Conservation (phyloP, 2,888 invertebrate genomes). For the Amphipyra tragopoginis region DNA sequence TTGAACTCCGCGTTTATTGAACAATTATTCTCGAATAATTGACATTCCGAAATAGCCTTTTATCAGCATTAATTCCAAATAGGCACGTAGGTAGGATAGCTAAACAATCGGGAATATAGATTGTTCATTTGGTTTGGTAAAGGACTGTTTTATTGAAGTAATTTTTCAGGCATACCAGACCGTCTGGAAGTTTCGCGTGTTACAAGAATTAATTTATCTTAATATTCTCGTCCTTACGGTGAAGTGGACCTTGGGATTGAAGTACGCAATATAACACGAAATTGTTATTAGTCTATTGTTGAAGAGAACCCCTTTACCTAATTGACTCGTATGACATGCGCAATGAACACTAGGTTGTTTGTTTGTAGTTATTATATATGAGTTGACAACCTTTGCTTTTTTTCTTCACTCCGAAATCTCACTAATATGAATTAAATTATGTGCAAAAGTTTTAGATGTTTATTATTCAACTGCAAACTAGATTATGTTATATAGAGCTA, state of each 20-base stretch:
- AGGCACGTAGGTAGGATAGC: constrained; percentile 10
- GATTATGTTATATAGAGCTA: too few relatives aligned
- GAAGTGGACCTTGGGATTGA: constrained; percentile 17
- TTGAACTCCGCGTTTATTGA: not conserved
- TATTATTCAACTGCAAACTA: too few relatives aligned
- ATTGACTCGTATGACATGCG: too few relatives aligned
- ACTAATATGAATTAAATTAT: too few relatives aligned
- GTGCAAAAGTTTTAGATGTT: too few relatives aligned
- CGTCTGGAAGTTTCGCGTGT: constrained; percentile 16
- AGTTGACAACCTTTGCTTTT: too few relatives aligned
- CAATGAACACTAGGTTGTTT: too few relatives aligned
- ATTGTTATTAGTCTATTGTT: constrained; percentile 11
- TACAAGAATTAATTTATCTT: constrained; percentile 30
- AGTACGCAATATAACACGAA: constrained; percentile 4
- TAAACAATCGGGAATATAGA: constrained; percentile 21
- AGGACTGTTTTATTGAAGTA: constrained; percentile 29
- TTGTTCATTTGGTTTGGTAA: constrained; percentile 20
- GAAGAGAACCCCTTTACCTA: too few relatives aligned
- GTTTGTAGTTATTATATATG: too few relatives aligned
- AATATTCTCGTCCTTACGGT: constrained; percentile 3
- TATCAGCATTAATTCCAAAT: constrained; percentile 6
- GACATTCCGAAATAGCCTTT: constrained; percentile 2
- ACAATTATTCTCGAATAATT: constrained; percentile 18
- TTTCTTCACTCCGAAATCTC: too few relatives aligned
- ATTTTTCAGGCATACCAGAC: constrained; percentile 47